These are phyloP conservation scores for Xestia rhomboidea DNA, from an alignment of 2,888 invertebrate species.

Conservation along the genomic window DNA sequence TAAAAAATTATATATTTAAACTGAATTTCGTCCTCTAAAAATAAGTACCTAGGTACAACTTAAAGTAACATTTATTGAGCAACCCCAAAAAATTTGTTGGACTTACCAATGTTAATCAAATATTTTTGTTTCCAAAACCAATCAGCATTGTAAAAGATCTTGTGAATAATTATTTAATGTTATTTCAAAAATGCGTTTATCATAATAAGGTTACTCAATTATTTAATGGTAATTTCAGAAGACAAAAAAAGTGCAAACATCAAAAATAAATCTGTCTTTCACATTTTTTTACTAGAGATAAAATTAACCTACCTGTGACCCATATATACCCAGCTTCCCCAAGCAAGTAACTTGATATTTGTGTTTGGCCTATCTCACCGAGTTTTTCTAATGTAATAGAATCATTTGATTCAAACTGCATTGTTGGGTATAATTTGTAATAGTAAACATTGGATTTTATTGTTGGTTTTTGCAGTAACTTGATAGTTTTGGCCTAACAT, in stretches of 20 bases:
- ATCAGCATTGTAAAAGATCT: not conserved
- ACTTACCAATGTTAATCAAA: not conserved
- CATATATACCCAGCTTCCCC: slow-evolving; percentile 56
- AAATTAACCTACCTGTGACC: slow-evolving; percentile 58
- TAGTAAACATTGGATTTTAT: slow-evolving; percentile 86
- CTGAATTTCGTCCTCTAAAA: not conserved
- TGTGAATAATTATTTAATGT: not conserved
- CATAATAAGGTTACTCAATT: not conserved
- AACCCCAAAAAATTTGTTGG: not conserved
- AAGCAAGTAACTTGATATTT: slow-evolving; percentile 84
- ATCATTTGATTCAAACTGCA: slow-evolving; percentile 74
- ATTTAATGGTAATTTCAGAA: not conserved
- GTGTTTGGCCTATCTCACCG: slow-evolving; percentile 75
- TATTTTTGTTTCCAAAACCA: not conserved
- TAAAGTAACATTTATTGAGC: not conserved
- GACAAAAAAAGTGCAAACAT: not conserved
- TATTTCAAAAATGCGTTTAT: not conserved
- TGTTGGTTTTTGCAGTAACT: slow-evolving; percentile 77
- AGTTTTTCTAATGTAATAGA: slow-evolving; percentile 76
- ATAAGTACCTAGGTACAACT: not conserved
- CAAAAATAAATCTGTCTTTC: not conserved
- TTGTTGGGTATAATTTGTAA: slow-evolving; percentile 87
- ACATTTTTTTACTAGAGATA: slow-evolving; percentile 5
- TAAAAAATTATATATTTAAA: not conserved
- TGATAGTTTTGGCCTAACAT: slow-evolving; percentile 62